These are phyloP conservation scores for Eueremaeus valkanovi DNA, from an alignment of 2,888 invertebrate species.

Conservation along the genomic window DNA sequence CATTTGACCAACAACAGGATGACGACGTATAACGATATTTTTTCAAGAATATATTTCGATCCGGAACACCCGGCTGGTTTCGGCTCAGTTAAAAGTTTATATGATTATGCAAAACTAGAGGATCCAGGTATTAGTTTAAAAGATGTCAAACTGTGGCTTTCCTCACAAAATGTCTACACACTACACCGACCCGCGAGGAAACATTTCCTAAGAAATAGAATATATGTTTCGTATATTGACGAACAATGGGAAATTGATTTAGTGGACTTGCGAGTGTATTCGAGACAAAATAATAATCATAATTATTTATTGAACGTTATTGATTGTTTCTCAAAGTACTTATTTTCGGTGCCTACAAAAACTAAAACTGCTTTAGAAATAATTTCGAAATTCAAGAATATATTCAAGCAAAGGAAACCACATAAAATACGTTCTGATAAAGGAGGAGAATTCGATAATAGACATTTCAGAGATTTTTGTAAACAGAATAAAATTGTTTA, in stretches of 20 bases:
- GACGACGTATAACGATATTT: neutral
- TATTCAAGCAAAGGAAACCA: no score
- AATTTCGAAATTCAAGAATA: no score
- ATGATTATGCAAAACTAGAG: neutral
- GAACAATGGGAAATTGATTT: constrained; percentile 48
- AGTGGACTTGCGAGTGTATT: constrained; percentile 45
- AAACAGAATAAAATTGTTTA: constrained; percentile 43
- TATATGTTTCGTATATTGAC: constrained; percentile 46
- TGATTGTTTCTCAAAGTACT: no score
- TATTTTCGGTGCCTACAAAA: no score
- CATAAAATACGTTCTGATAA: constrained; percentile 26
- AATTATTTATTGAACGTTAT: no score
- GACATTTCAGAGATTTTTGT: constrained; percentile 31
- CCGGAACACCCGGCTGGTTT: no score
- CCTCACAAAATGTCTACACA: constrained; percentile 40
- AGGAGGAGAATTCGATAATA: constrained; percentile 28
- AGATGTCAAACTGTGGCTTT: constrained; percentile 39
- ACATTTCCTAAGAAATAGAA: constrained; percentile 41
- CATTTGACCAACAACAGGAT: no score
- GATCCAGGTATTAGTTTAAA: neutral
- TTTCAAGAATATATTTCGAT: neutral
- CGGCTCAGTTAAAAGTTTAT: neutral
- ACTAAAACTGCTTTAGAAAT: no score
- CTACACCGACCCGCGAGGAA: constrained; percentile 38
- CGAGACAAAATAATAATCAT: no score